A percentile compares a stretch with the other conserved stretches of the same genome.
phyloP scores from a whole-genome alignment of 2,113 vertebrate genomes.

The Podarcis cretensis region DNA sequence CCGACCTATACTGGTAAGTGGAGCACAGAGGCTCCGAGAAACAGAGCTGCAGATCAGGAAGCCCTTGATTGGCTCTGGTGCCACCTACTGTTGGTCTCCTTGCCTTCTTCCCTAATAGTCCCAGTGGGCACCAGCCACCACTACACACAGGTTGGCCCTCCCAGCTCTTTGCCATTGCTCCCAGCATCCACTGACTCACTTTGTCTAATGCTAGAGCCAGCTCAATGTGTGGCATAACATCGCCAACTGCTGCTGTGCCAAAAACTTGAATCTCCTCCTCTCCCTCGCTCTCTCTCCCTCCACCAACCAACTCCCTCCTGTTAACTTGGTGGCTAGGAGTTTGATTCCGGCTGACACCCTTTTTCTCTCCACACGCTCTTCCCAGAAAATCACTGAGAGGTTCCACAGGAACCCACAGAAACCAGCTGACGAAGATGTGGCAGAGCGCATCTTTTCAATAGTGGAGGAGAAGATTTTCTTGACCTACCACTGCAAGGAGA shows the following conservation, averaged over 20 bases:
- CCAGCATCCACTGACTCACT: too few relatives aligned
- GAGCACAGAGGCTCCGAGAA: not conserved
- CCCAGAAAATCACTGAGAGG: slow-evolving; percentile 85
- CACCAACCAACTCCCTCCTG: too few relatives aligned
- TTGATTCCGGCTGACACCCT: not conserved
- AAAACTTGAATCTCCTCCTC: too few relatives aligned
- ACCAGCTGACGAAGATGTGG: slow-evolving; percentile 83
- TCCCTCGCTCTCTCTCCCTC: too few relatives aligned
- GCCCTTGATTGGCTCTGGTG: not conserved
- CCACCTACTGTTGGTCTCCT: too few relatives aligned
- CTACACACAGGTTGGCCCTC: too few relatives aligned
- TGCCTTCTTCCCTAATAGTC: too few relatives aligned
- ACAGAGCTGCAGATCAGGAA: not conserved
- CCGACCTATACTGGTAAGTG: slow-evolving; percentile 73
- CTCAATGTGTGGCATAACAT: too few relatives aligned
- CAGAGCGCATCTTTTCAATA: slow-evolving; percentile 80
- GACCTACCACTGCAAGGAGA: slow-evolving; percentile 82
- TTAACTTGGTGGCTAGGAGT: not conserved
- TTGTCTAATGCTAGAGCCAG: too few relatives aligned
- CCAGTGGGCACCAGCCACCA: too few relatives aligned
- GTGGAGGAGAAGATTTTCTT: slow-evolving; percentile 76
- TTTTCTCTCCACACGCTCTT: not conserved
- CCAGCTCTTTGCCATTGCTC: too few relatives aligned
- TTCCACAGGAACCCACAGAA: slow-evolving; percentile 84
- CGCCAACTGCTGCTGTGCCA: too few relatives aligned